Conservation (phyloP, 2,113 vertebrate species). For the Phaetusa simplex region DNA sequence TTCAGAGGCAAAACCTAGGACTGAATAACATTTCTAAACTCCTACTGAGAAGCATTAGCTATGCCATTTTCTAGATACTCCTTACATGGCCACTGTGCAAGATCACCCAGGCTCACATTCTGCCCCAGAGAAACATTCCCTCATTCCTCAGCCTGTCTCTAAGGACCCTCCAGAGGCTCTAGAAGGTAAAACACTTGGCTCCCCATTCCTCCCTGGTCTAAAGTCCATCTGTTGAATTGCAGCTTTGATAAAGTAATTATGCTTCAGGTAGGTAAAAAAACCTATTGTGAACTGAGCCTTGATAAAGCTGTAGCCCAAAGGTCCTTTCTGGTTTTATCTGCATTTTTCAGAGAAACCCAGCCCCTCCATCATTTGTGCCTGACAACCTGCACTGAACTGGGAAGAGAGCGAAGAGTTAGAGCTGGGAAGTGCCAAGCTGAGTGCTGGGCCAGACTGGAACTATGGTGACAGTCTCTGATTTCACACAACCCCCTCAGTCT, state of each 20-base stretch:
- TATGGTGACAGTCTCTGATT: neutral
- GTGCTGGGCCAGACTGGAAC: neutral
- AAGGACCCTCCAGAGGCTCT: neutral
- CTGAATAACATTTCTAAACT: neutral
- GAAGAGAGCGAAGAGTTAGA: neutral
- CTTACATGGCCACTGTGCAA: neutral
- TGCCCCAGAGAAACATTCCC: neutral
- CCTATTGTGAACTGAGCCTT: neutral
- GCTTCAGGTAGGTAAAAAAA: neutral
- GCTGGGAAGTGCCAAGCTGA: neutral
- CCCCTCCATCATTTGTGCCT: neutral
- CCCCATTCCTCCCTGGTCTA: neutral
- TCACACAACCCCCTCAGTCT: neutral
- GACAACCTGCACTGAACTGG: neutral
- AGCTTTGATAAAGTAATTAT: neutral
- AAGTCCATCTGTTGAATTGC: neutral
- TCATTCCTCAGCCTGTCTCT: neutral
- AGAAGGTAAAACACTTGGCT: neutral
- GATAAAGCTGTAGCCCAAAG: neutral
- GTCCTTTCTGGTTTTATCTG: neutral
- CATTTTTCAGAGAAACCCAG: neutral
- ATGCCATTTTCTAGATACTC: neutral
- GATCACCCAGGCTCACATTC: neutral
- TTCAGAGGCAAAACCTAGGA: neutral
- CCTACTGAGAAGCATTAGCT: neutral